Evolutionary conservation across 2,888 invertebrate genomes (phyloP).

Genomic region (Operophtera brumata): DNA sequence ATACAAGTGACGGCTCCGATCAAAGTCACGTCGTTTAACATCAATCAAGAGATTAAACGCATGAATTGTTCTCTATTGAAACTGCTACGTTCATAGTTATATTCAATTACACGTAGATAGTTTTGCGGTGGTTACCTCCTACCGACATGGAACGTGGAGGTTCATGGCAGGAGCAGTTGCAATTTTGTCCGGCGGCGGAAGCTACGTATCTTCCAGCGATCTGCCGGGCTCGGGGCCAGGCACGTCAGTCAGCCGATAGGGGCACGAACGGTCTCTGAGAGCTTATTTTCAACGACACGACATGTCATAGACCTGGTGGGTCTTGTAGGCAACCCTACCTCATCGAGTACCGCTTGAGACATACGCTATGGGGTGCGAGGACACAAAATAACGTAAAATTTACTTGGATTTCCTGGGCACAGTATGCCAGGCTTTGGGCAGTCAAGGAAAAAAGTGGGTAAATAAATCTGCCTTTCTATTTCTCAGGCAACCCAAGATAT

Average conservation of each 20-base stretch:
- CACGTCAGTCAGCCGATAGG: slow-evolving; percentile 24
- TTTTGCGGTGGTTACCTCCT: slow-evolving; percentile 40
- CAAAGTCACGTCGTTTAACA: slow-evolving; percentile 32
- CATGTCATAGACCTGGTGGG: background rate
- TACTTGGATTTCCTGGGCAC: too few relatives aligned
- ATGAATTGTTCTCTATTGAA: slow-evolving; percentile 35
- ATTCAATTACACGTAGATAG: slow-evolving; percentile 56
- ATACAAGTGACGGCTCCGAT: slow-evolving; percentile 21
- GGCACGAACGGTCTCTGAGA: slow-evolving; percentile 12
- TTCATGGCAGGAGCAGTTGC: slow-evolving; percentile 35
- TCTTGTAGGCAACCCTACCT: too few relatives aligned
- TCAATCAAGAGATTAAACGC: slow-evolving; percentile 38
- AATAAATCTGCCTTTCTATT: too few relatives aligned
- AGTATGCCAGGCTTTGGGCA: too few relatives aligned
- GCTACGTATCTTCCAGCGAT: slow-evolving; percentile 60
- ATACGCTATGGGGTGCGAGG: too few relatives aligned
- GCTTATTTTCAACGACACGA: background rate
- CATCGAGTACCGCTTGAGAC: too few relatives aligned
- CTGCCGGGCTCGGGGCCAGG: slow-evolving; percentile 49
- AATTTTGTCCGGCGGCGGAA: slow-evolving; percentile 66
- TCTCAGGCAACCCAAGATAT: too few relatives aligned
- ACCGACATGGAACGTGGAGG: slow-evolving; percentile 35
- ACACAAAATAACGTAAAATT: too few relatives aligned
- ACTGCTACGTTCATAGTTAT: slow-evolving; percentile 43
- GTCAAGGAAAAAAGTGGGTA: too few relatives aligned